Base-by-base conservation (phyloP, 2,888 invertebrate species). In the Amiota mariae region DNA sequence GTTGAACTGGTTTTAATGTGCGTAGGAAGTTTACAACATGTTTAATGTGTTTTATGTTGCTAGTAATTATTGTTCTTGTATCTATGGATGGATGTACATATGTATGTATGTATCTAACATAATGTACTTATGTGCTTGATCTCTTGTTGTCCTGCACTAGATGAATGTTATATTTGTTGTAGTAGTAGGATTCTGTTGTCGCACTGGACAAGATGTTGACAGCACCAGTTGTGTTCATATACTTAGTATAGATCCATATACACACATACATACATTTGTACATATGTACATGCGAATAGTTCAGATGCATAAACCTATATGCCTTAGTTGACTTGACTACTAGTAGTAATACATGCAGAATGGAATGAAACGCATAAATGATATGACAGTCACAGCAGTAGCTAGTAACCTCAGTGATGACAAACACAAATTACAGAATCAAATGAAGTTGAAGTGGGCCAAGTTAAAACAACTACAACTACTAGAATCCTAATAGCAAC, bases 41-140 rank as follows among this genome's bases (percentile, higher is more conserved):
- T 80, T 81, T 78, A 80, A 81, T 81, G 81, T 78, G 77, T 73
- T 80, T 80, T 76, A 78, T 80, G 80, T 76, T 76, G 76, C 72
- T 73, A 70, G 80, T 75, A 78, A 78, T 76, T 75, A 56, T 46
- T 54, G 64, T 64, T 56, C 15, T 46, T 47, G 48, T 15, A 15
- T 54, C 3, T 54, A 54, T n/a, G 54, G 13, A 54, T 36, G 6
- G 36, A 36, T 36, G 36, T 2, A 36, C 6, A 6, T 36, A 36
- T 36, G 36, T 36, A 36, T 4, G 36, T 36, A 8, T 59, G 59
- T 47, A 47, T 15, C 18, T 70, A 73, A n/a, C n/a, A n/a, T n/a
- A n/a, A 79, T 72, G 77, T 59, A 66, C 61, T 75, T 36, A 36
- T 59, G 46, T 70, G 46, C 47, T n/a, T 64, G 66, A 47, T 66